Evolutionary conservation across 2,797 vertebrate species (phyloP).

Genomic region (Carcharodon carcharias): DNA sequence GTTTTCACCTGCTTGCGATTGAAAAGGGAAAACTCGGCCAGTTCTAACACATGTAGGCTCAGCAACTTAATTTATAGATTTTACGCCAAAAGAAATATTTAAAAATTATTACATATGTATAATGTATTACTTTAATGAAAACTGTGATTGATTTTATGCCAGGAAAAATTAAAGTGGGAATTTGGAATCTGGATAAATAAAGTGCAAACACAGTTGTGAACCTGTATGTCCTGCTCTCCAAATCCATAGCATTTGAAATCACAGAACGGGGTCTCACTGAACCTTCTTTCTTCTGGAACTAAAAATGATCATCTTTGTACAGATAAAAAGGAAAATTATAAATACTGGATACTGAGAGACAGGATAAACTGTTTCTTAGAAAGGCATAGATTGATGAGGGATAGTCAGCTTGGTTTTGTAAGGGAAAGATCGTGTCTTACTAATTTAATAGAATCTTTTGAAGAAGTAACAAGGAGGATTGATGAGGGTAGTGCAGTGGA

Average conservation of each 20-base stretch:
- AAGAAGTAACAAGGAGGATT: too few species aligned
- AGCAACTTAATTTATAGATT: background rate
- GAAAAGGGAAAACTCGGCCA: background rate
- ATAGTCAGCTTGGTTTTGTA: too few species aligned
- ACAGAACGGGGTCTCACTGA: background rate
- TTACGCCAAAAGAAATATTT: background rate
- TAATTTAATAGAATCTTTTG: too few species aligned
- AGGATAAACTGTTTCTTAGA: too few species aligned
- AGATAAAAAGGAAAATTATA: background rate
- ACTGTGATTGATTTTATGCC: constrained; percentile 14
- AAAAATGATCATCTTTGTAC: background rate
- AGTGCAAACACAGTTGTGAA: background rate
- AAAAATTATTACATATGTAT: background rate
- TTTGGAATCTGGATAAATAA: background rate
- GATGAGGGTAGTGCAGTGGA: too few species aligned
- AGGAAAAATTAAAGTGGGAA: background rate
- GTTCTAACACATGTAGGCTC: background rate
- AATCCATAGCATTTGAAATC: background rate
- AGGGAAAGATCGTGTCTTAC: too few species aligned
- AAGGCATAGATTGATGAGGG: too few species aligned
- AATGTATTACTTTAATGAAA: constrained; percentile 25
- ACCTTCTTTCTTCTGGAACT: background rate
- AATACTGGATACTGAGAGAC: background rate
- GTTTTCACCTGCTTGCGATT: background rate
- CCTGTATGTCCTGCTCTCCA: background rate